Percentiles rank a stretch among this genome's conserved stretches.
Conservation (phyloP, 2,113 vertebrate genomes). For the Coryphaenoides rupestris region DNA sequence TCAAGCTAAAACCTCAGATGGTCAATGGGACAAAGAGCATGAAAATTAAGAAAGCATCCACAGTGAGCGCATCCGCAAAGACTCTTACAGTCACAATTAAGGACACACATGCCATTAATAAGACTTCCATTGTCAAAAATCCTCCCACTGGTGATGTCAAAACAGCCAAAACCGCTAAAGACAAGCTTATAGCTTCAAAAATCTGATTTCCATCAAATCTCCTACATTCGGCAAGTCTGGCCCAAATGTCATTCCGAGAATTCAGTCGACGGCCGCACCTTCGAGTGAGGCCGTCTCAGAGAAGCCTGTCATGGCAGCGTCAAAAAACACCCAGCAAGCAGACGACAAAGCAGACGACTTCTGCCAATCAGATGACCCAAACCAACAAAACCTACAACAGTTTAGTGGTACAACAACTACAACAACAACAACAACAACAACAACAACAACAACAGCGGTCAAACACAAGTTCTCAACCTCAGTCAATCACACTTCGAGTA, state of each 20-base stretch:
- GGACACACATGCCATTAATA: constrained; percentile 13
- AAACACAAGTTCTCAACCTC: too few relatives aligned
- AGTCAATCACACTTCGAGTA: constrained; percentile 11
- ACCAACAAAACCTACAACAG: neutral
- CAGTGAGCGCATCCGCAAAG: constrained; percentile 37
- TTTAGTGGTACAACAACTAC: too few relatives aligned
- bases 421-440: too few relatives aligned
- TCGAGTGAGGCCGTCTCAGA: neutral
- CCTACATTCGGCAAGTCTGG: constrained; percentile 13
- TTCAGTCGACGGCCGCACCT: neutral
- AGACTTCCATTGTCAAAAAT: neutral
- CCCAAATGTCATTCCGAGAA: neutral
- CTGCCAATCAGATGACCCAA: neutral
- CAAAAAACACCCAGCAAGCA: neutral
- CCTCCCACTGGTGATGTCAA: neutral
- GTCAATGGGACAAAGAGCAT: constrained; percentile 14
- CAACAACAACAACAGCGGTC: too few relatives aligned
- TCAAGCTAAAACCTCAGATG: constrained; percentile 33
- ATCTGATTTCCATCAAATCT: neutral
- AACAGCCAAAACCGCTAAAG: neutral
- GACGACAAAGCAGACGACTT: neutral
- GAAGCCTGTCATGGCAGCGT: neutral
- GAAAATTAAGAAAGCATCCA: constrained; percentile 39
- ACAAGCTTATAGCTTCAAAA: neutral
- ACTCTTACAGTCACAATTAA: constrained; percentile 24